A percentile compares a stretch with the other conserved stretches of the same genome.
Evolutionary conservation across 1,140 invertebrate species (phyloP).

Genomic region (Formica exsecta): DNA sequence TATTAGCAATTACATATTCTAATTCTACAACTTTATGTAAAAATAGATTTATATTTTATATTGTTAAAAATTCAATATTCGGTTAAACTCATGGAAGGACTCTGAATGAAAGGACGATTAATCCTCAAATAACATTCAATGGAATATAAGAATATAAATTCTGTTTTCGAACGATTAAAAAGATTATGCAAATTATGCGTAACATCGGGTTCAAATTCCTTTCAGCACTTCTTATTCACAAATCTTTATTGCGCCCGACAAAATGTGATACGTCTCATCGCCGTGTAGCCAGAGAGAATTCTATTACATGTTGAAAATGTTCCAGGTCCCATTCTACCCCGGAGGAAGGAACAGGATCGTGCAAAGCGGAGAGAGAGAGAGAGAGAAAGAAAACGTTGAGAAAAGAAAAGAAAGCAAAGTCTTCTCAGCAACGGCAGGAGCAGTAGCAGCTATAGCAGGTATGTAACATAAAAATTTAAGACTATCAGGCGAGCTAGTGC

Average conservation of each 20-base stretch:
- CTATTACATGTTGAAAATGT: slow-evolving; percentile 73
- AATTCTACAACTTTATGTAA: background rate
- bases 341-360: slow-evolving; percentile 18
- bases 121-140: background rate
- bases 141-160: background rate
- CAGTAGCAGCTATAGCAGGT: slow-evolving; percentile 54
- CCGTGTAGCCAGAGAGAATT: slow-evolving; percentile 70
- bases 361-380: background rate
- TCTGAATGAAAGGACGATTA: background rate
- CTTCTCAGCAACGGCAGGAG: background rate
- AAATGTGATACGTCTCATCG: slow-evolving; percentile 61
- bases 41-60: background rate
- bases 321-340: slow-evolving; percentile 28
- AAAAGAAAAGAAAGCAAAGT: slow-evolving; percentile 15
- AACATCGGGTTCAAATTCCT: slow-evolving; percentile 26
- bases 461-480: slow-evolving; percentile 79
- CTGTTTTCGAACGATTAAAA: slow-evolving; percentile 38
- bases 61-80: background rate
- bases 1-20: background rate
- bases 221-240: slow-evolving; percentile 36
- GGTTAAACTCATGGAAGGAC: background rate
- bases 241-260: slow-evolving; percentile 54
- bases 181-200: slow-evolving; percentile 43
- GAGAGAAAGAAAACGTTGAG: background rate
- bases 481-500: slow-evolving; percentile 74